A percentile compares a stretch with the other conserved stretches of the same genome.
Conservation (phyloP, 2,797 vertebrate genomes). For the Gallinago stenura region DNA sequence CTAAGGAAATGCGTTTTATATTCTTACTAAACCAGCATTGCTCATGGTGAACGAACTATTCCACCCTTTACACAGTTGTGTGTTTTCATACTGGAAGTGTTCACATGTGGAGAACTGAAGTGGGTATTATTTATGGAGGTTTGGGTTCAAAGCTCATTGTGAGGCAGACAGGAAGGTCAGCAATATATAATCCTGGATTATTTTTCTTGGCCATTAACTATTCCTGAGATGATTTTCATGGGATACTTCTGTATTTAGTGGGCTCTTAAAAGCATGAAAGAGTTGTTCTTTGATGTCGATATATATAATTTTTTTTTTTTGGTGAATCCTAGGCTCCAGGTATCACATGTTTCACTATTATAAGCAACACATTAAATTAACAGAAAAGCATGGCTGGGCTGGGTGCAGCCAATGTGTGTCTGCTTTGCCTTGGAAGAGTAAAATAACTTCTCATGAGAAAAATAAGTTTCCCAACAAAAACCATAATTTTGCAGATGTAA, state of each 20-base stretch:
- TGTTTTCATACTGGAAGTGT: neutral
- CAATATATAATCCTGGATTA: neutral
- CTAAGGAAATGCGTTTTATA: neutral
- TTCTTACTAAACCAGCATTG: neutral
- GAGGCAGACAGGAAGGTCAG: neutral
- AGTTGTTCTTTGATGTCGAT: neutral
- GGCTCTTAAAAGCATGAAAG: neutral
- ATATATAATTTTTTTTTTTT: neutral
- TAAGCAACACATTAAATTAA: neutral
- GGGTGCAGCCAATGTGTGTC: neutral
- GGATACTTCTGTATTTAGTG: neutral
- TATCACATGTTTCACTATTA: neutral
- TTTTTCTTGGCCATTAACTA: constrained; percentile 15
- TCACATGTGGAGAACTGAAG: neutral
- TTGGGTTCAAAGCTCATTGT: neutral
- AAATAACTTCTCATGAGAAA: neutral
- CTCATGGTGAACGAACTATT: neutral
- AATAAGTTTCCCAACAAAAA: neutral
- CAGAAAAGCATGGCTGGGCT: neutral
- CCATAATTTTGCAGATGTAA: neutral
- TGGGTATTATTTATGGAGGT: constrained; percentile 10
- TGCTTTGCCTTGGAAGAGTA: neutral
- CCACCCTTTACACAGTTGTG: neutral
- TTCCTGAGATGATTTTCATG: neutral
- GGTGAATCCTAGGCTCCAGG: neutral